Evolutionary conservation across 2,797 vertebrate species (phyloP).

Genomic region (Enoplosus armatus): DNA sequence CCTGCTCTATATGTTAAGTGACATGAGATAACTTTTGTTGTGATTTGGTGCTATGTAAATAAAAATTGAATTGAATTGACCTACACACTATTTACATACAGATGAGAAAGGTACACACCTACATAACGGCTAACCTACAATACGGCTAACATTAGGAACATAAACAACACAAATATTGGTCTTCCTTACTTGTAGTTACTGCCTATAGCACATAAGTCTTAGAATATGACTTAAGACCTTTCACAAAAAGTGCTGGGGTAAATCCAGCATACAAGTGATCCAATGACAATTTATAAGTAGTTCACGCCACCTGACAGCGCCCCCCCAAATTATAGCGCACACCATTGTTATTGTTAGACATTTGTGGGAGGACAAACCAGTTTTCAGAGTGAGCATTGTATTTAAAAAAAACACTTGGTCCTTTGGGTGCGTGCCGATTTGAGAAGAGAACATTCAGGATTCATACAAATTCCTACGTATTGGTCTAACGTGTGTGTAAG

Average conservation of each 20-base stretch:
- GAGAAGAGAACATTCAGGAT: not conserved
- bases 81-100: not conserved
- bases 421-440: not conserved
- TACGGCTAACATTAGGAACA: not conserved
- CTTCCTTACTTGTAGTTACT: not conserved
- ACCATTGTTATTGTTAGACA: not conserved
- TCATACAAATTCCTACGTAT: fast-evolving
- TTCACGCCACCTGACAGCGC: not conserved
- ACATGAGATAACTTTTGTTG: too few species aligned
- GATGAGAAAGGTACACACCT: not conserved
- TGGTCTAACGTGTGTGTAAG: not conserved
- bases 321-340: not conserved
- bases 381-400: not conserved
- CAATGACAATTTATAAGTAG: not conserved
- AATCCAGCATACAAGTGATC: not conserved
- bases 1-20: too few species aligned
- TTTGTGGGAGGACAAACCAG: not conserved
- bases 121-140: not conserved
- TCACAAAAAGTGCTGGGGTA: not conserved
- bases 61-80: too few species aligned
- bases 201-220: not conserved
- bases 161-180: not conserved
- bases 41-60: too few species aligned
- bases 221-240: not conserved
- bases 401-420: not conserved